phyloP scores from a whole-genome alignment of 2,888 invertebrate species.

The Hydroisotoma schaefferi region DNA sequence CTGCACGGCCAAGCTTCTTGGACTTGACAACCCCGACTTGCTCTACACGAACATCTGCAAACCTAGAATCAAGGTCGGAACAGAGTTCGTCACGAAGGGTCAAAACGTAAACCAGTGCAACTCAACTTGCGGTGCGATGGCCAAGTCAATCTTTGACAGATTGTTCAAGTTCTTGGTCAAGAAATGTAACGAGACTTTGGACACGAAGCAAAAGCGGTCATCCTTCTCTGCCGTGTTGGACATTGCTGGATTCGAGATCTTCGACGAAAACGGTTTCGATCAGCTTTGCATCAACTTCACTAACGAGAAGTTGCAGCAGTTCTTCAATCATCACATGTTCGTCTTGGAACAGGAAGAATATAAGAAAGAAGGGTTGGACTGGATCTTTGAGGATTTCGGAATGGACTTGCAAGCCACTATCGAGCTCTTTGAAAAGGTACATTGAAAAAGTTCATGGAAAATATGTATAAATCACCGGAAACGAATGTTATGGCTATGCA shows the following conservation, averaged over 20 bases:
- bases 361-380: slow-evolving; percentile 84
- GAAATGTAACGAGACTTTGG: slow-evolving; percentile 59
- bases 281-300: slow-evolving; percentile 93
- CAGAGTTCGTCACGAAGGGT: slow-evolving; percentile 56
- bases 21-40: slow-evolving; percentile 55
- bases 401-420: slow-evolving; percentile 95
- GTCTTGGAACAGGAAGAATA: slow-evolving; percentile 96
- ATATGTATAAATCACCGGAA: too few species aligned
- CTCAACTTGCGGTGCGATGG: slow-evolving; percentile 50
- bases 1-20: slow-evolving; percentile 52
- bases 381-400: slow-evolving; percentile 96
- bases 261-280: slow-evolving; percentile 92
- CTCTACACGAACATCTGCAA: slow-evolving; percentile 53
- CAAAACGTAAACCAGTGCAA: slow-evolving; percentile 51
- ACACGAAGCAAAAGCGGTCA: slow-evolving; percentile 57
- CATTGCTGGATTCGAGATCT: slow-evolving; percentile 63
- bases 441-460: too few species aligned
- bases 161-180: slow-evolving; percentile 57
- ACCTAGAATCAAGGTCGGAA: slow-evolving; percentile 57
- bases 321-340: slow-evolving; percentile 99
- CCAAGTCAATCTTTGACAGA: slow-evolving; percentile 53
- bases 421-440: slow-evolving; percentile 90
- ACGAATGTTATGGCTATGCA: too few species aligned
- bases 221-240: slow-evolving; percentile 61
- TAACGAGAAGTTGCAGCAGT: slow-evolving; percentile 95